phyloP scores from a whole-genome alignment of 2,888 invertebrate species.

The Temnothorax rugatulus region DNA sequence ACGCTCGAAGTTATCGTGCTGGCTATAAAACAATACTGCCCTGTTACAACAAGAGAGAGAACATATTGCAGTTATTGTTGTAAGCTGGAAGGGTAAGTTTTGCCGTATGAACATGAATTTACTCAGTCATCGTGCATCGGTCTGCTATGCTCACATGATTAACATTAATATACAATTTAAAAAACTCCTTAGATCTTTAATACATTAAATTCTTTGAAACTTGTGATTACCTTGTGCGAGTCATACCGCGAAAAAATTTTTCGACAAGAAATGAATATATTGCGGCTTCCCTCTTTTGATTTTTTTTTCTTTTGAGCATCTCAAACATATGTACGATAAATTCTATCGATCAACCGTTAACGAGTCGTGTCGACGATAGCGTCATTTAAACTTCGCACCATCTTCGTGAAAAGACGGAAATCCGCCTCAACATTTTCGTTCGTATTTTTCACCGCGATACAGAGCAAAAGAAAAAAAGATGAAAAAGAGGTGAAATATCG shows the following conservation, averaged over 20 bases:
- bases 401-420: slow-evolving; percentile 27
- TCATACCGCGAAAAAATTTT: neutral
- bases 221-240: neutral
- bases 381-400: neutral
- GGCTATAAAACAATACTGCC: slow-evolving; percentile 84
- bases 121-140: neutral
- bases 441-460: slow-evolving; percentile 38
- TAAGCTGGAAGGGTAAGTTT: slow-evolving; percentile 63
- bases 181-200: neutral
- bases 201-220: neutral
- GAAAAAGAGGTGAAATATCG: slow-evolving; percentile 73
- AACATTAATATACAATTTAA: neutral
- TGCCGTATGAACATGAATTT: slow-evolving; percentile 8
- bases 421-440: slow-evolving; percentile 30
- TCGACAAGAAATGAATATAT: neutral
- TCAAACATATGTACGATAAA: neutral
- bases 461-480: slow-evolving; percentile 4
- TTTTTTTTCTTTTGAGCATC: neutral
- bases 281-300: neutral
- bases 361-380: slow-evolving; percentile 4
- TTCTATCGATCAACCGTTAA: slow-evolving; percentile 15
- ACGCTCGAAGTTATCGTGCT: slow-evolving; percentile 78
- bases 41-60: slow-evolving; percentile 75
- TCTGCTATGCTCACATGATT: neutral
- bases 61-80: slow-evolving; percentile 83